Percentiles rank a stretch among this genome's conserved stretches.
Evolutionary conservation across 2,888 invertebrate genomes (phyloP).

Genomic region (Bellardia bayeri): DNA sequence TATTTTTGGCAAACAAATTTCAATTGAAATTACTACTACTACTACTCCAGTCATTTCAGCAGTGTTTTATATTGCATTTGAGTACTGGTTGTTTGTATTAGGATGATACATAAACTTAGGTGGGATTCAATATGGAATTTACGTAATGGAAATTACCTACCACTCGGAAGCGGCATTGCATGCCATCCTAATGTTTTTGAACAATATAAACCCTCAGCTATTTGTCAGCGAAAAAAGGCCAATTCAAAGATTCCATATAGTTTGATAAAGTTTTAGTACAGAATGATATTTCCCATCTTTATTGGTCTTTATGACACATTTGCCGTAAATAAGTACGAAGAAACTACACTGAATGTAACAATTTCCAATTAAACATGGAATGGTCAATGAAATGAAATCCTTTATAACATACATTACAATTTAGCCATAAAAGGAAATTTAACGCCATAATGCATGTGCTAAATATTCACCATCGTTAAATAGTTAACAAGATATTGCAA

Average conservation of each 20-base stretch:
- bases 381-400: neutral
- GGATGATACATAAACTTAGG: neutral
- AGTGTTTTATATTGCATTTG: constrained; percentile 25
- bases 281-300: neutral
- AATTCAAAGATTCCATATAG: neutral
- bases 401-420: neutral
- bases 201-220: neutral
- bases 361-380: neutral
- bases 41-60: constrained; percentile 28
- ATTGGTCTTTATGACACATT: neutral
- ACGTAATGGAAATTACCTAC: too few species aligned
- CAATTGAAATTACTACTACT: constrained; percentile 28
- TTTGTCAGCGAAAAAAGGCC: neutral
- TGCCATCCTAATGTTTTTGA: neutral
- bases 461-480: neutral
- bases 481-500: too few species aligned
- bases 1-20: constrained; percentile 27
- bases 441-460: neutral
- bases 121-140: neutral
- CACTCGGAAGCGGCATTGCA: too few species aligned
- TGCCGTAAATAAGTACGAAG: neutral
- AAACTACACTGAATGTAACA: neutral
- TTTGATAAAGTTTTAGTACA: neutral
- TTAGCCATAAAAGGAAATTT: neutral
- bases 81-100: neutral